Conservation (phyloP, 2,888 invertebrate species). For the Anoplius nigerrimus region DNA sequence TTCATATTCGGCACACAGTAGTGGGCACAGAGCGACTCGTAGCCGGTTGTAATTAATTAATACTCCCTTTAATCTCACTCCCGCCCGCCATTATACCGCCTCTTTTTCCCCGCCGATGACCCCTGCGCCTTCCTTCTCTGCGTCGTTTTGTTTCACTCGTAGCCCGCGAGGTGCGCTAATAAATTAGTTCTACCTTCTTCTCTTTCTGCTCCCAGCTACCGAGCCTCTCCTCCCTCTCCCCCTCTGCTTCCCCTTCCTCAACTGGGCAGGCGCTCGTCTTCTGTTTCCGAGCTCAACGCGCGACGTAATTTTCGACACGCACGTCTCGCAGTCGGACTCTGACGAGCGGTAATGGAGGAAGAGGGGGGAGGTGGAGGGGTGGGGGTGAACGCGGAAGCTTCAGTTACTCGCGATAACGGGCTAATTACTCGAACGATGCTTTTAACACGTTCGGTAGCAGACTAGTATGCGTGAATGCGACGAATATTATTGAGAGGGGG, state of each 20-base stretch:
- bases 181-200: conserved; percentile 26
- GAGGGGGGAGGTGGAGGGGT: too few relatives aligned
- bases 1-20: too few relatives aligned
- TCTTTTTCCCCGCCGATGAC: conserved; percentile 19
- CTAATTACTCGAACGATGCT: too few relatives aligned
- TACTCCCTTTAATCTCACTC: conserved; percentile 26
- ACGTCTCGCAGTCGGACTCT: too few relatives aligned
- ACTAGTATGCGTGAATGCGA: too few relatives aligned
- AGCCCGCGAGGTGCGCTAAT: conserved; percentile 21
- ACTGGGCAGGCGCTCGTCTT: background rate
- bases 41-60: conserved; percentile 32
- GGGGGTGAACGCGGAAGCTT: too few relatives aligned
- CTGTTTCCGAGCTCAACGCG: background rate
- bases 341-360: too few relatives aligned
- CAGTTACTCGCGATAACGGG: too few relatives aligned
- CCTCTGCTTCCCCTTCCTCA: background rate
- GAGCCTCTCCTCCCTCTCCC: background rate
- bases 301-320: too few relatives aligned
- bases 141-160: conserved; percentile 25
- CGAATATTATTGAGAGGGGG: too few relatives aligned
- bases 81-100: conserved; percentile 26
- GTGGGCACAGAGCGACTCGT: background rate
- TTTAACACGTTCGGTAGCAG: too few relatives aligned
- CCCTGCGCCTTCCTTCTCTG: conserved; percentile 12
- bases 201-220: background rate